Percentiles rank a stretch among this genome's conserved stretches.
phyloP scores from a whole-genome alignment of 2,797 vertebrate genomes.

The Tragopan temminckii region DNA sequence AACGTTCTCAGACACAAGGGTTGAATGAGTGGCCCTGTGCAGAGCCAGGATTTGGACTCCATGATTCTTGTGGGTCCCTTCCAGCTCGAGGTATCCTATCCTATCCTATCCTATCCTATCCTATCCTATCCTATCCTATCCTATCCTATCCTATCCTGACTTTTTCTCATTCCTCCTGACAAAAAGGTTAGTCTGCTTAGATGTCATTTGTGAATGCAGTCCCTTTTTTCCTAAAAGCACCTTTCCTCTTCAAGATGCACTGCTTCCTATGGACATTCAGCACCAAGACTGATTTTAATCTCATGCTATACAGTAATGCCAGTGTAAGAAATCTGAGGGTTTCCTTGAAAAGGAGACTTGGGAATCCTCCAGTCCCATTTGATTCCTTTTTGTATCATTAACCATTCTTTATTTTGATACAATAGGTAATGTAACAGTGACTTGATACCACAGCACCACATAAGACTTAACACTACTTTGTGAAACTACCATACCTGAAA shows the following conservation, averaged over 20 bases:
- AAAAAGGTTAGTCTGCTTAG: background rate
- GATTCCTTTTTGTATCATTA: background rate
- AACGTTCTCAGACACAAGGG: background rate
- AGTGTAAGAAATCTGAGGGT: background rate
- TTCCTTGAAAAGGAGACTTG: background rate
- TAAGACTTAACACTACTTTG: background rate
- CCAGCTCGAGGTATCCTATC: background rate
- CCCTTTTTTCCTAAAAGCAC: background rate
- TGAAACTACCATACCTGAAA: conserved; percentile 37
- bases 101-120: background rate
- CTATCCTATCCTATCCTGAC: background rate
- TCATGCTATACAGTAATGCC: background rate
- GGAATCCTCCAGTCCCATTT: background rate
- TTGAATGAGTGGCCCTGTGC: background rate
- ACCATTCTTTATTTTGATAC: background rate
- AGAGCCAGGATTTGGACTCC: background rate
- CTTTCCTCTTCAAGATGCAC: background rate
- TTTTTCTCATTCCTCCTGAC: background rate
- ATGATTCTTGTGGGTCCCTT: background rate
- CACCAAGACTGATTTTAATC: background rate
- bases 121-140: background rate
- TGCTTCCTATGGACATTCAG: background rate
- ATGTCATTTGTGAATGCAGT: background rate
- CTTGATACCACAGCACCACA: background rate
- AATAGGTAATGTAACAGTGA: background rate